phyloP scores from a whole-genome alignment of 2,797 vertebrate genomes.

The Muscicapa comitata region DNA sequence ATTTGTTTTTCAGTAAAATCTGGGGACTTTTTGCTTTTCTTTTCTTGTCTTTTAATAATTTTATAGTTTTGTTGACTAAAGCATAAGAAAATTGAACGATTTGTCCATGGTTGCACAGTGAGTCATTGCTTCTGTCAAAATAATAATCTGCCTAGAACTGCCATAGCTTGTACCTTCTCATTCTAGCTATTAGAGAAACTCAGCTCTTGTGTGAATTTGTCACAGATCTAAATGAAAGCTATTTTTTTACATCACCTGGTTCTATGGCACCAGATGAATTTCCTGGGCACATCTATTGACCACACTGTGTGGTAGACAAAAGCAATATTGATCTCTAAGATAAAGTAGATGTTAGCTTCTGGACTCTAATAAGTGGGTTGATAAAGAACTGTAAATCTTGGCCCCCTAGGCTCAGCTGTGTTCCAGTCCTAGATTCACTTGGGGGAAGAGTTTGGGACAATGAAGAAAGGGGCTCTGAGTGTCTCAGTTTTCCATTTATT shows the following conservation, averaged over 20 bases:
- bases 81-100: neutral
- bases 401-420: neutral
- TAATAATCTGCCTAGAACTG: neutral
- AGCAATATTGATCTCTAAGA: neutral
- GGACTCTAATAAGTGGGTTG: neutral
- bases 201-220: neutral
- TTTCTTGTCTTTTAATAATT: constrained; percentile 53
- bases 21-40: neutral
- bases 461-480: neutral
- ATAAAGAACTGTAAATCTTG: neutral
- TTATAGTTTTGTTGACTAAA: constrained; percentile 48
- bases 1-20: constrained; percentile 56
- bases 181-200: neutral
- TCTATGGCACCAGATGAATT: neutral
- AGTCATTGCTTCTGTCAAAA: constrained; percentile 38
- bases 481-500: neutral
- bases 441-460: neutral
- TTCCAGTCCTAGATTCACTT: neutral
- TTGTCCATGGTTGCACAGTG: constrained; percentile 2
- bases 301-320: neutral
- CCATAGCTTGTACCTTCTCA: neutral
- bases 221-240: neutral
- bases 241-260: neutral
- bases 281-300: neutral
- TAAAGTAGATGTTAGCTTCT: neutral